Percentiles rank a stretch among this genome's conserved stretches.
phyloP scores from a whole-genome alignment of 2,113 vertebrate species.

The Cheilinus undulatus region DNA sequence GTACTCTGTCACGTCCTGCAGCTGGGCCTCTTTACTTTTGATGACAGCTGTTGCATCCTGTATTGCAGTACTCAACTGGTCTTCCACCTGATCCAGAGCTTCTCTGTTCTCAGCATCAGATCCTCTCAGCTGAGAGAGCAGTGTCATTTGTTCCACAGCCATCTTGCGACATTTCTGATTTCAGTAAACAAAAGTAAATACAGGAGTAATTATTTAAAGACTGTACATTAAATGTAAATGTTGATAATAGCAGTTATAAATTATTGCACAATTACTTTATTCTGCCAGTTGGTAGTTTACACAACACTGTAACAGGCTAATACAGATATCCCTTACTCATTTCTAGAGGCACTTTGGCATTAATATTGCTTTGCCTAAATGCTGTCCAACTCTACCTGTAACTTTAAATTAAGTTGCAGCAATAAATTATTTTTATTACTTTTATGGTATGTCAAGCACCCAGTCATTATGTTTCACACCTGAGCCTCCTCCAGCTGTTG shows the following conservation, averaged over 20 bases:
- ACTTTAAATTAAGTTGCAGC: not conserved
- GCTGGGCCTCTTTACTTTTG: slow-evolving; percentile 84
- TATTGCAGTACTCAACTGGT: slow-evolving; percentile 84
- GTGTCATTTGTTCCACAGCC: slow-evolving; percentile 57
- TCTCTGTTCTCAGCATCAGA: slow-evolving; percentile 31
- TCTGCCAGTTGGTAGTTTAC: not conserved
- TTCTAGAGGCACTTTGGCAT: not conserved
- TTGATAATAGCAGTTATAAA: not conserved
- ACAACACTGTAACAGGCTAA: not conserved
- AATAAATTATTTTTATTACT: not conserved
- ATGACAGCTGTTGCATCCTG: slow-evolving; percentile 83
- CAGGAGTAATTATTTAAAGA: not conserved
- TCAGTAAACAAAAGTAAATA: not conserved
- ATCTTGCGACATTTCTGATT: slow-evolving; percentile 67
- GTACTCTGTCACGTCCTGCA: slow-evolving; percentile 83
- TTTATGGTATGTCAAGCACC: not conserved
- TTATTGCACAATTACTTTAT: not conserved
- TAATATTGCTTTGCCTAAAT: not conserved
- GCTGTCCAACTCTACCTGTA: not conserved
- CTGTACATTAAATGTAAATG: not conserved
- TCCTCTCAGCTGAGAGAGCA: slow-evolving; percentile 47
- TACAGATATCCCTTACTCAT: not conserved
- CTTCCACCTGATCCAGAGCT: slow-evolving; percentile 40
- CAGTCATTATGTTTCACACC: slow-evolving; percentile 75
- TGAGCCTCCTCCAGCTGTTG: slow-evolving; percentile 88